These are phyloP conservation scores for Erythrocercus mccallii DNA, from an alignment of 2,113 vertebrate genomes.

Conservation along the genomic window DNA sequence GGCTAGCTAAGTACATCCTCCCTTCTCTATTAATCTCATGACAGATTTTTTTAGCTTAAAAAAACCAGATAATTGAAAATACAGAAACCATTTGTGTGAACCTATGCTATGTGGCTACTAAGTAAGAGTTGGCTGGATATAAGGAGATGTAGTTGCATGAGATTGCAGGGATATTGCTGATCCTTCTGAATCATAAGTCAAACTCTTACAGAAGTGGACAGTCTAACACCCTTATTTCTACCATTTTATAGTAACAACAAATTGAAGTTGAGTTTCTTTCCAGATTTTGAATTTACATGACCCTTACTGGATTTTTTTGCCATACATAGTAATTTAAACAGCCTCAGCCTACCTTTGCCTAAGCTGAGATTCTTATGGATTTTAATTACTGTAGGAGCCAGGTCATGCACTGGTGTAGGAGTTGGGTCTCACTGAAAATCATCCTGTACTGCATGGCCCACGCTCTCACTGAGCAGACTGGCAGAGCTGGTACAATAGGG, in stretches of 20 bases:
- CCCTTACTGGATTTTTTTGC: not conserved
- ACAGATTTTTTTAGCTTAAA: not conserved
- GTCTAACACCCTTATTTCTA: not conserved
- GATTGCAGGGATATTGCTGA: not conserved
- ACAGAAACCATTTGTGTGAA: not conserved
- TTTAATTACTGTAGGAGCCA: not conserved
- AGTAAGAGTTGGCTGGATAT: not conserved
- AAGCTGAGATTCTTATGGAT: not conserved
- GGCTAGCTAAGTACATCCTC: not conserved
- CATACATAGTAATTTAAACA: not conserved
- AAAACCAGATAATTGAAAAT: not conserved
- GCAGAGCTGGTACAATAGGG: not conserved
- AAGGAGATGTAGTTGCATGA: not conserved
- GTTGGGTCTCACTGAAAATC: not conserved
- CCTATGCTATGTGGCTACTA: not conserved
- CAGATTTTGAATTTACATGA: not conserved
- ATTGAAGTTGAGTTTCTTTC: not conserved
- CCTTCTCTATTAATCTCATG: not conserved
- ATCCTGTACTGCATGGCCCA: not conserved
- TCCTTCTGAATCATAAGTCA: not conserved
- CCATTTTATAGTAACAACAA: not conserved
- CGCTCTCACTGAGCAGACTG: not conserved
- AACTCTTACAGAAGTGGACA: not conserved
- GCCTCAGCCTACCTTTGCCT: not conserved
- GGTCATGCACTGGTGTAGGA: not conserved